Evolutionary conservation across 2,888 invertebrate genomes (phyloP).

Genomic region (Odontocolon sp.): DNA sequence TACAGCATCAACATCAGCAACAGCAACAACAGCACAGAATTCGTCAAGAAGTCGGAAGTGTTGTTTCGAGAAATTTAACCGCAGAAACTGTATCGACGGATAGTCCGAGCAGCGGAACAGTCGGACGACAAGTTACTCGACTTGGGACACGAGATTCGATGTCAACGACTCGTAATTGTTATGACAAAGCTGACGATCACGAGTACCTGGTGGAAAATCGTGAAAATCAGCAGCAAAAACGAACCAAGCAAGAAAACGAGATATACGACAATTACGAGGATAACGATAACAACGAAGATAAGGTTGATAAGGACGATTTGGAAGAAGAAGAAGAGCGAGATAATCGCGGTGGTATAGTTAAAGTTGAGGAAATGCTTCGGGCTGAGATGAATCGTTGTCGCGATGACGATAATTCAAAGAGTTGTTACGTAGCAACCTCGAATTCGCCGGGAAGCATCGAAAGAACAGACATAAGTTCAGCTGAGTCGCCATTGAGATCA

Average conservation of each 20-base stretch:
- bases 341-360: constrained; percentile 59
- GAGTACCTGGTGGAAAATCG: background rate
- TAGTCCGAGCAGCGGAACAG: background rate
- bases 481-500: constrained; percentile 43
- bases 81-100: constrained; percentile 26
- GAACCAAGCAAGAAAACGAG: constrained; percentile 1
- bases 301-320: background rate
- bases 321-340: constrained; percentile 53
- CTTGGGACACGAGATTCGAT: constrained; percentile 2
- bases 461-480: constrained; percentile 34
- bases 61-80: constrained; percentile 20
- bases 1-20: constrained; percentile 62
- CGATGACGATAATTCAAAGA: constrained; percentile 44
- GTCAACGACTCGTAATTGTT: background rate
- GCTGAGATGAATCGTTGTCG: constrained; percentile 52
- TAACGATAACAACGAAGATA: constrained; percentile 8
- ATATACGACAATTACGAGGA: constrained; percentile 11
- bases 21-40: constrained; percentile 29
- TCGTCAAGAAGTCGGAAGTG: constrained; percentile 28
- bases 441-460: constrained; percentile 33
- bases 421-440: constrained; percentile 6
- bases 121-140: background rate
- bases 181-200: constrained; percentile 8
- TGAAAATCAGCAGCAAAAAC: background rate
- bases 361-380: constrained; percentile 50